Evolutionary conservation across 2,888 invertebrate species (phyloP).

Genomic region (Lapara coniferarum): DNA sequence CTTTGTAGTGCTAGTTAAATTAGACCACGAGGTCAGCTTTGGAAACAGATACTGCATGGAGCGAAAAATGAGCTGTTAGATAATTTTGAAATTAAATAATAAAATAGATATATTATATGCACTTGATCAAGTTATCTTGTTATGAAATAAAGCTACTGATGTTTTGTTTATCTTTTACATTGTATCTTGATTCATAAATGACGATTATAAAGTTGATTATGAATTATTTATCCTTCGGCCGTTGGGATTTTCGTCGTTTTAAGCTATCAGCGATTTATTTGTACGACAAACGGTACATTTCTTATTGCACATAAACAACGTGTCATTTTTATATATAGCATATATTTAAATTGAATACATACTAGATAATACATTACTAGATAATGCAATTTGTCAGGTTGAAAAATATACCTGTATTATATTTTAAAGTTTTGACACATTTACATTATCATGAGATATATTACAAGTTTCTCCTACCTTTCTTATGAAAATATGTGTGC

Average conservation of each 20-base stretch:
- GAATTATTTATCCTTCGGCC: not conserved
- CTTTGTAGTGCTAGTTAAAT: conserved; percentile 6
- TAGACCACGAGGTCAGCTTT: conserved; percentile 11
- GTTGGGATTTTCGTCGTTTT: not conserved
- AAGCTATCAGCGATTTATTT: conserved; percentile 4
- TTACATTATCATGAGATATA: conserved; percentile 4
- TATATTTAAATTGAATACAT: not conserved
- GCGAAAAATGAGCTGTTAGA: conserved; percentile 10
- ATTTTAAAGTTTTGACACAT: not conserved
- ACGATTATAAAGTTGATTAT: not conserved
- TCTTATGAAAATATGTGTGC: too few relatives aligned
- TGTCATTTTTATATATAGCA: conserved; percentile 13
- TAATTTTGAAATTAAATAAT: conserved; percentile 13
- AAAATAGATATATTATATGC: conserved; percentile 12
- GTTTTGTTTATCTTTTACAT: not conserved
- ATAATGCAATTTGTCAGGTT: conserved; percentile 12
- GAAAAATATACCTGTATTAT: not conserved
- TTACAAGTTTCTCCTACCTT: not conserved
- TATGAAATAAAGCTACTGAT: not conserved
- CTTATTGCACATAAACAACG: conserved; percentile 1
- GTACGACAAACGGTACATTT: not conserved
- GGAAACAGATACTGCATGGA: conserved; percentile 13
- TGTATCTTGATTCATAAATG: not conserved
- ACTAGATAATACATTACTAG: too few relatives aligned
- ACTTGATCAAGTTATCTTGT: not conserved